Conservation (phyloP, 1,140 invertebrate species). For the Triops cancriformis region DNA sequence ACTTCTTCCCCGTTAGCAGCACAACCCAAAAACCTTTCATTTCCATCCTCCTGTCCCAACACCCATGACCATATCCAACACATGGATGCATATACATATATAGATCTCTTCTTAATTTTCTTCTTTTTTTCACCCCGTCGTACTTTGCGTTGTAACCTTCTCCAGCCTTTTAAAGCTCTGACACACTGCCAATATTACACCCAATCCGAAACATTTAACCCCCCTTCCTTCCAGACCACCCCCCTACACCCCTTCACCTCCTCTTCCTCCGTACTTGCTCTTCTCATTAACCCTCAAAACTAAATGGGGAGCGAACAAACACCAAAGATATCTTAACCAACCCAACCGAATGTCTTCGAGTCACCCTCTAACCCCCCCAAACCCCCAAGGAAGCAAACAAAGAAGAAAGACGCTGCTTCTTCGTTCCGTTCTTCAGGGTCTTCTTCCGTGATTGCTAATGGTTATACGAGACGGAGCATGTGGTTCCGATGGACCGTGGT, state of each 20-base stretch:
- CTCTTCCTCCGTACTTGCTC: too few relatives aligned
- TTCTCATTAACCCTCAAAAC: too few relatives aligned
- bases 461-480: neutral
- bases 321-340: too few relatives aligned
- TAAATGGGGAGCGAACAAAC: too few relatives aligned
- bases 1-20: neutral
- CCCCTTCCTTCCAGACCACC: too few relatives aligned
- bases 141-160: neutral
- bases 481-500: slow-evolving; percentile 1
- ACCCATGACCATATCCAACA: neutral
- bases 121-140: neutral
- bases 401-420: neutral
- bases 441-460: slow-evolving; percentile 13
- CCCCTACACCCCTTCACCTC: too few relatives aligned
- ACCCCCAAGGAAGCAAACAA: neutral
- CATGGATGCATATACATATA: neutral
- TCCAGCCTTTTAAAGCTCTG: neutral
- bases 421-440: neutral
- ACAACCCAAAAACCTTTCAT: neutral
- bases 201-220: too few relatives aligned
- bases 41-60: neutral
- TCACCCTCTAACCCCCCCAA: neutral
- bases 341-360: too few relatives aligned
- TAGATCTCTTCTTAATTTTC: neutral
- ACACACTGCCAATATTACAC: neutral